phyloP scores from a whole-genome alignment of 2,888 invertebrate species.

The Caenorhabditis sp. region DNA sequence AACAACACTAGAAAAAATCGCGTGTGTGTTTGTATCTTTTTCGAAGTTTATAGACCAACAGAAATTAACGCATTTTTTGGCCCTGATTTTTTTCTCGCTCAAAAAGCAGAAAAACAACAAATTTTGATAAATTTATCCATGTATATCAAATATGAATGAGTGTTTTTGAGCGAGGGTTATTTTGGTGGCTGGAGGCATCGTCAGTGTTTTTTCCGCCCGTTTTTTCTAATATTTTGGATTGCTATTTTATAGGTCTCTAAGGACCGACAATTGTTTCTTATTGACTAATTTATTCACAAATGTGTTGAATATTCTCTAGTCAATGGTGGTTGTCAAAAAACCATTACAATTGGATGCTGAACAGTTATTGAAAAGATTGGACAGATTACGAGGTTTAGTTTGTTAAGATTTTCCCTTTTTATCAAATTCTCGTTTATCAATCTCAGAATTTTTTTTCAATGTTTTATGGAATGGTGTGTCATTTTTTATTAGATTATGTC shows the following conservation, averaged over 20 bases:
- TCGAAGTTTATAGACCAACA: not conserved
- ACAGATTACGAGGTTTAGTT: slow-evolving; percentile 29
- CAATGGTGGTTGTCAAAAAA: slow-evolving; percentile 28
- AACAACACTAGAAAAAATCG: not conserved
- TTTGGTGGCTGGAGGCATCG: not conserved
- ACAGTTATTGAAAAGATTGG: slow-evolving; percentile 35
- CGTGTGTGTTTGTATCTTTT: not conserved
- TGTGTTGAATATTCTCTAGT: not conserved
- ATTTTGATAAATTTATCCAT: slow-evolving; percentile 38
- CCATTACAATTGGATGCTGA: slow-evolving; percentile 40
- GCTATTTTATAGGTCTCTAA: not conserved
- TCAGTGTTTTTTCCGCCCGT: not conserved
- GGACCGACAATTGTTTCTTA: not conserved
- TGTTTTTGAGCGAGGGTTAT: not conserved
- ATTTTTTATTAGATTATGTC: too few relatives aligned
- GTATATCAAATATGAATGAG: slow-evolving; percentile 35
- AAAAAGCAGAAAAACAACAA: not conserved
- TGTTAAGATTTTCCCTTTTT: too few relatives aligned
- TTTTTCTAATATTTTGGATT: not conserved
- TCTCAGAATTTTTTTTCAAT: too few relatives aligned
- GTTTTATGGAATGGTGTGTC: too few relatives aligned
- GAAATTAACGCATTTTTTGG: not conserved
- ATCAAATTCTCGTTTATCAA: too few relatives aligned
- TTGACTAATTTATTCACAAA: not conserved
- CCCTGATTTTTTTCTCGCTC: not conserved